Conservation (phyloP, 2,888 invertebrate species). For the Lycocerus yunnanus region DNA sequence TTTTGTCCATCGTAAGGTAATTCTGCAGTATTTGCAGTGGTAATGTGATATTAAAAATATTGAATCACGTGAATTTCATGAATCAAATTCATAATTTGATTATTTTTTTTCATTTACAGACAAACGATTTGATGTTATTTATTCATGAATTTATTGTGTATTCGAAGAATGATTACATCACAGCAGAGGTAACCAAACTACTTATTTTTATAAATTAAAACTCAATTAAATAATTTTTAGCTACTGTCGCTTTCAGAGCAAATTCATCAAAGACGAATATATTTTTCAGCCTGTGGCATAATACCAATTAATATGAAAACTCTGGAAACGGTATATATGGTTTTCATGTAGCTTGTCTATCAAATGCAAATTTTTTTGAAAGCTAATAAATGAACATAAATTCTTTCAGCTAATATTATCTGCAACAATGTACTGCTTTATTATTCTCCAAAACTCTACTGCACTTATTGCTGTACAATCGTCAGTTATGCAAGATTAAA, state of each 20-base stretch:
- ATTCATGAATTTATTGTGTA: not conserved
- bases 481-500: not conserved
- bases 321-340: not conserved
- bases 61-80: too few species aligned
- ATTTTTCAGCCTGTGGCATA: not conserved
- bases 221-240: not conserved
- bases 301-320: not conserved
- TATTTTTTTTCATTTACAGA: not conserved
- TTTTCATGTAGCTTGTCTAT: not conserved
- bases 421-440: not conserved
- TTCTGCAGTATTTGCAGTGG: too few species aligned
- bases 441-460: not conserved
- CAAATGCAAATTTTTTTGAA: not conserved
- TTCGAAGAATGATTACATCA: not conserved
- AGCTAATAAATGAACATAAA: not conserved
- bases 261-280: not conserved
- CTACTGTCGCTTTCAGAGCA: not conserved
- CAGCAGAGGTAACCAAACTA: not conserved
- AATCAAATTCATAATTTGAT: too few species aligned
- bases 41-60: too few species aligned
- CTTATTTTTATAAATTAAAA: not conserved
- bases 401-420: not conserved
- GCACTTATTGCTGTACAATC: not conserved
- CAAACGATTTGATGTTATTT: not conserved
- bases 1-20: not conserved